A percentile compares a stretch with the other conserved stretches of the same genome.
Conservation (phyloP, 2,797 vertebrate species). For the Sebastes taczanowskii region DNA sequence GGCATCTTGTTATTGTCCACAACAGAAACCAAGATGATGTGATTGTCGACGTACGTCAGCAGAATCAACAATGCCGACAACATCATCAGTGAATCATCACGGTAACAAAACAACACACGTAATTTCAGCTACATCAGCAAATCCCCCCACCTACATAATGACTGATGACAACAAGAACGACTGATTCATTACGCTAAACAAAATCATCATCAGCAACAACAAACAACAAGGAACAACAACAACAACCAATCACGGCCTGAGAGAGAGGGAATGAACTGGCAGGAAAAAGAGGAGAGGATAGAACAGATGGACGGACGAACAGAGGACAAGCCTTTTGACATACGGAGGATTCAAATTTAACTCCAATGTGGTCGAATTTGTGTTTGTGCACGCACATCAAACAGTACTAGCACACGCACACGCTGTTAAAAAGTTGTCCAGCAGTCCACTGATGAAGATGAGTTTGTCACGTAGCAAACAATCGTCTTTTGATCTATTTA, state of each 20-base stretch:
- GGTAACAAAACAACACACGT: not conserved
- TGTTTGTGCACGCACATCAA: not conserved
- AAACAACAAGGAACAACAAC: not conserved
- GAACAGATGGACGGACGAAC: slow-evolving; percentile 23
- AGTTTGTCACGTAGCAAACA: slow-evolving; percentile 47
- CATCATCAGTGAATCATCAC: not conserved
- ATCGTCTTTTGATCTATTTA: slow-evolving; percentile 69
- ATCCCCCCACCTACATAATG: not conserved
- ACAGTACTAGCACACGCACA: not conserved
- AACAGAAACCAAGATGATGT: too few species aligned
- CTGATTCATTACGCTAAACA: not conserved
- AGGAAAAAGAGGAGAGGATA: not conserved
- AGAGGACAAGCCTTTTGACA: slow-evolving; percentile 15
- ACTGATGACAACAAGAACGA: not conserved
- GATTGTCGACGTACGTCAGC: not conserved
- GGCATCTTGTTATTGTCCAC: not conserved
- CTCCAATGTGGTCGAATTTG: not conserved
- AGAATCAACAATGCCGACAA: not conserved
- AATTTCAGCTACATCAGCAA: not conserved
- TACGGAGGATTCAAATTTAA: slow-evolving; percentile 17
- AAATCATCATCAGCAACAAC: not conserved
- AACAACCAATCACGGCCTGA: not conserved
- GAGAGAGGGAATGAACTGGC: not conserved
- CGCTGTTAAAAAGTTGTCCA: not conserved
- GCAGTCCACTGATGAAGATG: slow-evolving; percentile 47